Evolutionary conservation across 1,140 invertebrate genomes (phyloP), one percentile per base, ranked within the genome.

Genomic region (Arctopsyche grandis): DNA sequence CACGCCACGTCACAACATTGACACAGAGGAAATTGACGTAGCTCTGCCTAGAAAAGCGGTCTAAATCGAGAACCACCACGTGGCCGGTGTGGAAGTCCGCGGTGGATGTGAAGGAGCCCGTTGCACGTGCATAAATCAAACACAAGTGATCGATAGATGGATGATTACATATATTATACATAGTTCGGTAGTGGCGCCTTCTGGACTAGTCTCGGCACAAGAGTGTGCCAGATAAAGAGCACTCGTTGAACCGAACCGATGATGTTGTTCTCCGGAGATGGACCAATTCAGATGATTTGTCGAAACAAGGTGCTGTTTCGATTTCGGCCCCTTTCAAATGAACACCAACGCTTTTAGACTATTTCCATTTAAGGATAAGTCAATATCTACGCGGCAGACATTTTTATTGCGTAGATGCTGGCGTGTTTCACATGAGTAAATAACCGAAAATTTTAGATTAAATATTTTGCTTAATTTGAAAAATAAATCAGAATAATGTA

Each of bases 121-220:
- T 19, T 60, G 16, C 56, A 60, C 56, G 56, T 60, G 56, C 56
- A 60, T 60, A 60, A 60, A 60, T 60, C 56, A 60, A 60, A n/a
- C 56, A 21, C 14, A 21, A 60, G 56, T 60, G 56, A 19, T 60
- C 56, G 56, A 60, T 60, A 9, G 56, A 19, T 21, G 56, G 16
- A 21, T 60, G 9, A 60, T 60, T 60, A 60, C 19, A 3, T 3
- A 14, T 56, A 56, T 56, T 56, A 56, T 56, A 56, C 19, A 60
- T 60, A 16, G 56, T 60, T 60, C 21, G 16, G 56, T 60, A 60
- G 56, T 60, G 56, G 56, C 56, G 56, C 56, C 56, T 16, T 9
- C 21, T 21, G 9, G 56, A 60, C 56, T 60, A 60, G 56, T 60
- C 56, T 19, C n/a, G 7, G 56, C 56, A 60, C 56, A 21, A 10